Conservation (phyloP, 2,888 invertebrate species). For the Drosophila rellima region DNA sequence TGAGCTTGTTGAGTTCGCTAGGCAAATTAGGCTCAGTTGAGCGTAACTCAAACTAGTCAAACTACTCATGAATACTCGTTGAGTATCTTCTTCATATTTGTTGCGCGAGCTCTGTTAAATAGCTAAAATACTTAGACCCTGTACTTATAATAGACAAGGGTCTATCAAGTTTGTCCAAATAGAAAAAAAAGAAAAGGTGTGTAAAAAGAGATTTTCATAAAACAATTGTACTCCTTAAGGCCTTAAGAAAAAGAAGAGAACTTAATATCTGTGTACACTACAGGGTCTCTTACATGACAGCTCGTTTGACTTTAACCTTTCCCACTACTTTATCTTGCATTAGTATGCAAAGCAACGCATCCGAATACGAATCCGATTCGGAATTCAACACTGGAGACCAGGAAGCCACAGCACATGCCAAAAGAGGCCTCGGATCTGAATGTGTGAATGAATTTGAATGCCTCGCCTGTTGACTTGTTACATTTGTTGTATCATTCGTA, state of each 20-base stretch:
- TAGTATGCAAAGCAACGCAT: slow-evolving; percentile 69
- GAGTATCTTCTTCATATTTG: slow-evolving; percentile 34
- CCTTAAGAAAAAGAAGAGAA: too few species aligned
- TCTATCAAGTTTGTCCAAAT: not conserved
- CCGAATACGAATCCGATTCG: too few species aligned
- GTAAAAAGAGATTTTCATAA: too few species aligned
- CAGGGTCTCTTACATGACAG: not conserved
- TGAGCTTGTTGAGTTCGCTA: slow-evolving; percentile 5
- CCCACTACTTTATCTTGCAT: slow-evolving; percentile 36
- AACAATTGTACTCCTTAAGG: too few species aligned
- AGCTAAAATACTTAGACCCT: slow-evolving; percentile 41
- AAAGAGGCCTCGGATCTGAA: slow-evolving; percentile 14
- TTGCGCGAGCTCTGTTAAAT: slow-evolving; percentile 57
- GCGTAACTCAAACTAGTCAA: slow-evolving; percentile 62
- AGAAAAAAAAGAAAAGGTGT: too few species aligned
- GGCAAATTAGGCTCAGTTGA: slow-evolving; percentile 44
- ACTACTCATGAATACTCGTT: slow-evolving; percentile 50
- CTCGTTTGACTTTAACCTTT: not conserved
- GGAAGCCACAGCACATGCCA: slow-evolving; percentile 68
- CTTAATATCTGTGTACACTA: not conserved
- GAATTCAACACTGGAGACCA: slow-evolving; percentile 45
- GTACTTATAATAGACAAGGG: not conserved
- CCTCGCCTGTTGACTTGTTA: slow-evolving; percentile 45
- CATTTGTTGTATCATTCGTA: slow-evolving; percentile 59
- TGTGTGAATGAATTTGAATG: slow-evolving; percentile 49